Evolutionary conservation across 2,797 vertebrate species (phyloP).

Genomic region (Apogon talboti): DNA sequence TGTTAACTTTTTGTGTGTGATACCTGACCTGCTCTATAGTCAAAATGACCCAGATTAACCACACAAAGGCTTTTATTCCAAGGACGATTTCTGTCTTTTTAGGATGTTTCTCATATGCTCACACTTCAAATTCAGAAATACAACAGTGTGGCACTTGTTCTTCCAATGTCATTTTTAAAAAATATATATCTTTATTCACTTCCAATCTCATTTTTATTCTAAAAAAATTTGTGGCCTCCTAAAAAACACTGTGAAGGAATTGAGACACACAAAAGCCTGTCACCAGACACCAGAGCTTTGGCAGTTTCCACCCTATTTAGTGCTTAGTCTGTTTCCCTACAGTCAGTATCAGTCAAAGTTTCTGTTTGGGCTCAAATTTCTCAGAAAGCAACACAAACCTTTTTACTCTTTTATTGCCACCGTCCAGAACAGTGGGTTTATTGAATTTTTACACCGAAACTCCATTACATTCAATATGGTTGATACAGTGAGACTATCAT

Average conservation of each 20-base stretch:
- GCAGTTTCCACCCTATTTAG: conserved; percentile 54
- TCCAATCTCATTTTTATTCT: not conserved
- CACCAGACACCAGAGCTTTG: conserved; percentile 46
- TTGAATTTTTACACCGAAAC: no score
- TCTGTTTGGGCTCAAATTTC: conserved; percentile 30
- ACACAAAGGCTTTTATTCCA: conserved; percentile 16
- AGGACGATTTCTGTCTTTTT: not conserved
- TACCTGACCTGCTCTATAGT: conserved; percentile 9
- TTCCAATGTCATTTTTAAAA: not conserved
- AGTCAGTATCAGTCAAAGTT: conserved; percentile 59
- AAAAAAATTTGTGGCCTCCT: not conserved
- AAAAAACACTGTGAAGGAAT: conserved; percentile 18
- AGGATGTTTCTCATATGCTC: not conserved
- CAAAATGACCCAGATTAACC: conserved; percentile 21
- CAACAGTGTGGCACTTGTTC: not conserved
- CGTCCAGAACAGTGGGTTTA: no score
- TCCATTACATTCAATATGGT: conserved; percentile 2
- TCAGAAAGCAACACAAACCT: not conserved
- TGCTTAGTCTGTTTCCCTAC: conserved; percentile 32
- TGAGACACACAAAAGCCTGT: conserved; percentile 28
- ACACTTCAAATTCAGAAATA: no score
- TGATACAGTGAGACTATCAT: conserved; percentile 24
- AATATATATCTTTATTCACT: no score
- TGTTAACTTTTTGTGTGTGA: conserved; percentile 3
- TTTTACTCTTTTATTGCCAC: conserved; percentile 44